Percentiles rank a stretch among this genome's conserved stretches.
Evolutionary conservation across 2,113 vertebrate species (phyloP).

Genomic region (Chaenocephalus aceratus): DNA sequence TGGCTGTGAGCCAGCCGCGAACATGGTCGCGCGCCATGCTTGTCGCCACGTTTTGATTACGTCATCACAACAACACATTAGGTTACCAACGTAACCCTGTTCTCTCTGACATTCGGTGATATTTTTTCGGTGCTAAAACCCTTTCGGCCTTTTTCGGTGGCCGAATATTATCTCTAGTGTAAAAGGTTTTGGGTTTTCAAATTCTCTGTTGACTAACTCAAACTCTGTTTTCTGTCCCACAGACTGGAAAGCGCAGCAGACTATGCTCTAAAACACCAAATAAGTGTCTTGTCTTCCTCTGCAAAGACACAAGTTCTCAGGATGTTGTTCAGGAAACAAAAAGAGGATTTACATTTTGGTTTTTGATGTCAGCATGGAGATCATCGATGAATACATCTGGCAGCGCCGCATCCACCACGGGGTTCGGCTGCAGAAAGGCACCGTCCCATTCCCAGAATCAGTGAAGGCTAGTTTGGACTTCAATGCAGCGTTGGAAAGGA

Average conservation of each 20-base stretch:
- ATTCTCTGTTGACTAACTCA: neutral
- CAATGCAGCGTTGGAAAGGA: slow-evolving; percentile 36
- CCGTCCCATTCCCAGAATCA: slow-evolving; percentile 20
- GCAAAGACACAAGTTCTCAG: neutral
- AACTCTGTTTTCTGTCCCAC: neutral
- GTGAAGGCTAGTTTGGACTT: slow-evolving; percentile 41
- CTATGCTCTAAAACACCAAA: neutral
- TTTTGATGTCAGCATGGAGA: neutral
- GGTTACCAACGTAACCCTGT: no score
- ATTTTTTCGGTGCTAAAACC: no score
- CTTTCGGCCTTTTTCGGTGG: no score
- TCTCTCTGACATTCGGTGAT: no score
- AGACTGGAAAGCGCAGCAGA: neutral
- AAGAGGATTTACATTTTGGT: neutral
- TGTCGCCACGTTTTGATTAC: no score
- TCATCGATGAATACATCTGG: slow-evolving; percentile 45
- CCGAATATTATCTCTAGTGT: no score
- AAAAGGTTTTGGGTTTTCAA: neutral
- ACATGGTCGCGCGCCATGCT: no score
- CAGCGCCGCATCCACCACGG: slow-evolving; percentile 37
- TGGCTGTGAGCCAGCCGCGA: no score
- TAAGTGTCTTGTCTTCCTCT: neutral
- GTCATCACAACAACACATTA: no score
- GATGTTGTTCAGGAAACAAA: neutral
- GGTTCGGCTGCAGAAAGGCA: neutral